These are phyloP conservation scores for Callospermophilus lateralis DNA, from an alignment of 2,113 vertebrate species.

Conservation along the genomic window DNA sequence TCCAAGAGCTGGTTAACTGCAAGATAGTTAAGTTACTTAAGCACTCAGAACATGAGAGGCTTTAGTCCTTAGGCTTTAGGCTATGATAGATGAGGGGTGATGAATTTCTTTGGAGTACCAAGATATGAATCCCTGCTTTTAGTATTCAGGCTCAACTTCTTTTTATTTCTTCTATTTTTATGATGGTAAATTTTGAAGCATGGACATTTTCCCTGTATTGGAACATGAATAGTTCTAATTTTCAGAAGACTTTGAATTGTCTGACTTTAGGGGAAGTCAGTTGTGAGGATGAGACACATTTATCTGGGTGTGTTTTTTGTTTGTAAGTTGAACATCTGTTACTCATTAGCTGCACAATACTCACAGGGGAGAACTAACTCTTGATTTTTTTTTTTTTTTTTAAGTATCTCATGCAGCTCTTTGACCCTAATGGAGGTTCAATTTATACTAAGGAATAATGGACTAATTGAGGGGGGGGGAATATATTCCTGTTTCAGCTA, in stretches of 20 bases:
- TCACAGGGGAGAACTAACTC: conserved; percentile 21
- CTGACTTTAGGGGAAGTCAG: conserved; percentile 7
- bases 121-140: not conserved
- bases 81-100: accelerated
- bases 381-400: not conserved
- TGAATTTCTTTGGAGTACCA: not conserved
- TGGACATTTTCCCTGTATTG: not conserved
- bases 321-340: conserved; percentile 64
- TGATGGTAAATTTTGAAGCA: not conserved
- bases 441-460: not conserved
- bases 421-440: not conserved
- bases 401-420: not conserved
- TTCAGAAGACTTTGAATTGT: conserved; percentile 6
- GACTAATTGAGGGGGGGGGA: accelerated
- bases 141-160: not conserved
- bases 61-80: not conserved
- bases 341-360: not conserved
- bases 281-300: conserved; percentile 1
- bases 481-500: not conserved
- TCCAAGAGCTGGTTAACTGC: accelerated
- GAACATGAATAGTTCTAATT: not conserved
- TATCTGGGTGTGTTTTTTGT: conserved; percentile 39
- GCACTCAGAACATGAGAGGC: accelerated
- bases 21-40: not conserved
- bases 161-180: not conserved